Conservation (phyloP, 1,140 invertebrate species). For the Diuraphis noxia region DNA sequence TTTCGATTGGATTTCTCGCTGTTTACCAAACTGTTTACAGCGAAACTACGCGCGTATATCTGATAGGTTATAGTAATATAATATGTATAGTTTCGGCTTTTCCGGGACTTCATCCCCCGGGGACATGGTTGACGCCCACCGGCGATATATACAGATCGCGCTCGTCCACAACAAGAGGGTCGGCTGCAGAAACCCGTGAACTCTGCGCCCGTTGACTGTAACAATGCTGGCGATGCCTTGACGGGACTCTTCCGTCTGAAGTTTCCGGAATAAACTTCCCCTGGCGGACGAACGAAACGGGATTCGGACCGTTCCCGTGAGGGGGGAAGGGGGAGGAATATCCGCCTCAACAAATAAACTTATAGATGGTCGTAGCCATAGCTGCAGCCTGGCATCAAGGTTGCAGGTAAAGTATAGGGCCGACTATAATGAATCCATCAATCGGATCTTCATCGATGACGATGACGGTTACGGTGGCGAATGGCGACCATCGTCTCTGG, state of each 20-base stretch:
- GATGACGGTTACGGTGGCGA: background rate
- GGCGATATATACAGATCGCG: background rate
- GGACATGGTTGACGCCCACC: background rate
- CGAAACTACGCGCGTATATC: background rate
- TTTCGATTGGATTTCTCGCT: slow-evolving; percentile 10
- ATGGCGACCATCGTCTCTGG: background rate
- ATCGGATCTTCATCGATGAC: background rate
- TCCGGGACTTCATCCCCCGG: no score
- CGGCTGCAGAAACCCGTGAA: background rate
- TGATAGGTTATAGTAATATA: background rate
- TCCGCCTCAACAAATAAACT: background rate
- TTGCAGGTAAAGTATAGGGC: background rate
- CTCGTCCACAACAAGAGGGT: background rate
- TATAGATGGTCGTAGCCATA: background rate
- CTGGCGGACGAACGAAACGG: background rate
- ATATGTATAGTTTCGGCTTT: background rate
- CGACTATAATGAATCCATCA: background rate
- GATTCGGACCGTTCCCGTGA: background rate
- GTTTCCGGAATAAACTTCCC: background rate
- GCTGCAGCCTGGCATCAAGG: background rate
- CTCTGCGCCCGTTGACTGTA: background rate
- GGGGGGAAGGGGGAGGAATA: no score
- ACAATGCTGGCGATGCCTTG: background rate
- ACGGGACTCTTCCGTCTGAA: background rate
- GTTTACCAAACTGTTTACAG: background rate